phyloP scores from a whole-genome alignment of 2,888 invertebrate genomes.

The Liopterus haemorrhoidalis region DNA sequence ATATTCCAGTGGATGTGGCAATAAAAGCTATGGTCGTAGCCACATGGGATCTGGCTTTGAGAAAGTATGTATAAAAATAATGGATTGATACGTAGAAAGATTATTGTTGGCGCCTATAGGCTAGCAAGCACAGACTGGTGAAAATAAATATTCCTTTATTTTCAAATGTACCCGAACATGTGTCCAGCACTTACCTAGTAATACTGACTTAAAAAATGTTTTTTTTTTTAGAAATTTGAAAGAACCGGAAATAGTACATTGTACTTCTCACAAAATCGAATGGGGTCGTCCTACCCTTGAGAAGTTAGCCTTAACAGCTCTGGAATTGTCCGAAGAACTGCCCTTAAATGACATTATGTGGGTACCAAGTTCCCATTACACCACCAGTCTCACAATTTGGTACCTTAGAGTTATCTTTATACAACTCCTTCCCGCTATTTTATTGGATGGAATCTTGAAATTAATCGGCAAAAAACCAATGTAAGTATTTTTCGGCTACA shows the following conservation, averaged over 20 bases:
- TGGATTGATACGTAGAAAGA: too few relatives aligned
- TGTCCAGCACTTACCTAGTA: too few relatives aligned
- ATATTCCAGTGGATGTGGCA: slow-evolving; percentile 74
- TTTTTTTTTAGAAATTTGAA: too few relatives aligned
- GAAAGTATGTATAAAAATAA: too few relatives aligned
- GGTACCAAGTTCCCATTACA: slow-evolving; percentile 7
- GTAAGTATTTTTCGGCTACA: slow-evolving; percentile 6
- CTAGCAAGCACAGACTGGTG: too few relatives aligned
- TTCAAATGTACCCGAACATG: too few relatives aligned
- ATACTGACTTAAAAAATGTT: too few relatives aligned
- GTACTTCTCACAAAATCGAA: slow-evolving; percentile 4
- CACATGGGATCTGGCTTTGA: slow-evolving; percentile 51
- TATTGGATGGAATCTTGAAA: slow-evolving; percentile 6
- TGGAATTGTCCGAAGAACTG: not conserved
- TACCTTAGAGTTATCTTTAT: slow-evolving; percentile 6
- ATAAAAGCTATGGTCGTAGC: slow-evolving; percentile 66
- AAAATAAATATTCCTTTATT: too few relatives aligned
- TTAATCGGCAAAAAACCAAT: slow-evolving; percentile 9
- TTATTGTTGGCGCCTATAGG: too few relatives aligned
- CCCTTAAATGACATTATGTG: slow-evolving; percentile 10
- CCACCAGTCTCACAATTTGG: slow-evolving; percentile 1
- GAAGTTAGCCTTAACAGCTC: not conserved
- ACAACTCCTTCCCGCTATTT: slow-evolving; percentile 3
- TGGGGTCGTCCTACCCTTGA: slow-evolving; percentile 8
- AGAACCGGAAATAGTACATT: slow-evolving; percentile 7